These are phyloP conservation scores for Siniperca knerii DNA, from an alignment of 2,113 vertebrate species.

Conservation along the genomic window DNA sequence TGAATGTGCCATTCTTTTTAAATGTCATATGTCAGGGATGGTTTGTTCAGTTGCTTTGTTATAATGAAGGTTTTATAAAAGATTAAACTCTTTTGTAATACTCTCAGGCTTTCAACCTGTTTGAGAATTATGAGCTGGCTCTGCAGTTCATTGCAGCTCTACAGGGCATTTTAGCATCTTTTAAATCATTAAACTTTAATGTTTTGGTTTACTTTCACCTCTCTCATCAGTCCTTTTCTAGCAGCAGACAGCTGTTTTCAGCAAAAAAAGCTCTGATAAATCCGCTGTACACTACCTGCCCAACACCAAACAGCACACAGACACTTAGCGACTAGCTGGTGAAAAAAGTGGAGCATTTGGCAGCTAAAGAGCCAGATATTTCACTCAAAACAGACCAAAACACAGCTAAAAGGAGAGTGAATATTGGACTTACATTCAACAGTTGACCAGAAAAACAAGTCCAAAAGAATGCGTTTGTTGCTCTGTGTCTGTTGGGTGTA, in stretches of 20 bases:
- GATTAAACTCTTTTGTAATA: conserved; percentile 58
- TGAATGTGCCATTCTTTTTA: conserved; percentile 76
- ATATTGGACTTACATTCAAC: background rate
- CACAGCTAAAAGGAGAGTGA: background rate
- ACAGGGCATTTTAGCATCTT: background rate
- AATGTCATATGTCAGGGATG: conserved; percentile 45
- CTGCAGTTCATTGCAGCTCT: background rate
- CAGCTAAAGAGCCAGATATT: background rate
- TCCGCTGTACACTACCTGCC: background rate
- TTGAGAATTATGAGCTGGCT: background rate
- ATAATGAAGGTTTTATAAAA: conserved; percentile 59
- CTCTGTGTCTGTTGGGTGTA: background rate
- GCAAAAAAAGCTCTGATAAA: background rate
- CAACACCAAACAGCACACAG: background rate
- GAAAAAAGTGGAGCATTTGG: background rate
- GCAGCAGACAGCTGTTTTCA: background rate
- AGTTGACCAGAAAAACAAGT: too few species aligned
- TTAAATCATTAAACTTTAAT: background rate
- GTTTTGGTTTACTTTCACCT: background rate
- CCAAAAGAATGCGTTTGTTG: background rate
- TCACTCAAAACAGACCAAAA: background rate
- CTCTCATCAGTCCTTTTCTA: background rate
- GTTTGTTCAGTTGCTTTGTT: conserved; percentile 53
- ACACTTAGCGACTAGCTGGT: background rate
- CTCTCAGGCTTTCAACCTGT: background rate